Evolutionary conservation across 53 echinoderm and acorn worm species (phyloP).

Genomic region (Stichopus horrens): DNA sequence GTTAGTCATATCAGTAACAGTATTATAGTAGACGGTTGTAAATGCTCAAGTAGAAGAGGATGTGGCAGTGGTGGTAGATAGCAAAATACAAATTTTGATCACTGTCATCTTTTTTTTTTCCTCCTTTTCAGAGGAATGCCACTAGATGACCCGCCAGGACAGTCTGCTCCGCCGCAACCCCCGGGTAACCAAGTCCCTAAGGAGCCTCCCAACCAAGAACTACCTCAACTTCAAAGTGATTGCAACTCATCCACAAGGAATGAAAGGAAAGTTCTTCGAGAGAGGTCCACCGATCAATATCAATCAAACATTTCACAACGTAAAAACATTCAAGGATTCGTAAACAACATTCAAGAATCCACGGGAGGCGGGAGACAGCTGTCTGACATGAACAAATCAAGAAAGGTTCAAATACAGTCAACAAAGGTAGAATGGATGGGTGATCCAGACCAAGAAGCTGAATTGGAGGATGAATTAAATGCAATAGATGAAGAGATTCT

Average conservation of each 20-base stretch:
- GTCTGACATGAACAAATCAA: background rate
- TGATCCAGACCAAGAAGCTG: background rate
- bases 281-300: background rate
- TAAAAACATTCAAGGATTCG: background rate
- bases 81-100: too few relatives aligned
- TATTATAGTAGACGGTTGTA: too few relatives aligned
- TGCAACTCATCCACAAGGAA: background rate
- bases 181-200: background rate
- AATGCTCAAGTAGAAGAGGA: too few relatives aligned
- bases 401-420: background rate
- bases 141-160: background rate
- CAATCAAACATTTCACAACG: background rate
- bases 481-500: slow-evolving; percentile 71
- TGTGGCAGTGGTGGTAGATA: too few relatives aligned
- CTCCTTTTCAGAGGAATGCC: slow-evolving; percentile 4
- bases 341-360: background rate
- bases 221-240: background rate
- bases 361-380: background rate
- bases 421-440: background rate
- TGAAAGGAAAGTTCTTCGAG: background rate
- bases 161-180: background rate
- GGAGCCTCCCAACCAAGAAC: background rate
- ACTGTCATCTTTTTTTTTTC: background rate
- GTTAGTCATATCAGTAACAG: too few relatives aligned
- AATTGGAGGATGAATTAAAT: slow-evolving; percentile 56